Conservation (phyloP, 2,113 vertebrate species). For the Meleagris gallopavo region DNA sequence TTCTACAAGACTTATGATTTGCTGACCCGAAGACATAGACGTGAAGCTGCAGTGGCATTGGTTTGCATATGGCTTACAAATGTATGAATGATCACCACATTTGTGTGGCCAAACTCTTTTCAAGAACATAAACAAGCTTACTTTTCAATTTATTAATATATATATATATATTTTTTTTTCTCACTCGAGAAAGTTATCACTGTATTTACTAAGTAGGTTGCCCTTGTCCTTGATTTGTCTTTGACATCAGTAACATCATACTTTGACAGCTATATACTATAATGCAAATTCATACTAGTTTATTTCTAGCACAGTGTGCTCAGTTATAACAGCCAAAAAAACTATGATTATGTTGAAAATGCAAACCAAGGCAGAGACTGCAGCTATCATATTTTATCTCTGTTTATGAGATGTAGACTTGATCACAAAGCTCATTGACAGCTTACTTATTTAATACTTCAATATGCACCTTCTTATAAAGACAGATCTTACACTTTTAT, state of each 20-base stretch:
- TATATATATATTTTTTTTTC: not conserved
- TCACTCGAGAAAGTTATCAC: not conserved
- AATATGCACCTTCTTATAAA: not conserved
- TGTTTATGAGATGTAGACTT: not conserved
- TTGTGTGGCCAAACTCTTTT: not conserved
- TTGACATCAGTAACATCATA: not conserved
- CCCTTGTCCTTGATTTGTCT: not conserved
- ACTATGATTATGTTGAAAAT: not conserved
- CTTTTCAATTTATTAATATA: not conserved
- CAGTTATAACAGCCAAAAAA: not conserved
- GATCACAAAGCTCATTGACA: not conserved
- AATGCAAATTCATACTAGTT: not conserved
- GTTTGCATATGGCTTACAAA: not conserved
- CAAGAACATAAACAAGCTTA: not conserved
- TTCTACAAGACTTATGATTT: not conserved
- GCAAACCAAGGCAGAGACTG: not conserved
- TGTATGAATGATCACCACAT: not conserved
- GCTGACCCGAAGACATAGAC: not conserved
- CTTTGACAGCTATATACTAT: not conserved
- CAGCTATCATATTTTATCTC: not conserved
- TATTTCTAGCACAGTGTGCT: not conserved
- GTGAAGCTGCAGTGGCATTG: not conserved
- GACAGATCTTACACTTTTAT: not conserved
- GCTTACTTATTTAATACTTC: not conserved
- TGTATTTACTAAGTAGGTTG: not conserved